Percentiles rank a stretch among this genome's conserved stretches.
Evolutionary conservation across 2,113 vertebrate species (phyloP).

Genomic region (Abramis brama): DNA sequence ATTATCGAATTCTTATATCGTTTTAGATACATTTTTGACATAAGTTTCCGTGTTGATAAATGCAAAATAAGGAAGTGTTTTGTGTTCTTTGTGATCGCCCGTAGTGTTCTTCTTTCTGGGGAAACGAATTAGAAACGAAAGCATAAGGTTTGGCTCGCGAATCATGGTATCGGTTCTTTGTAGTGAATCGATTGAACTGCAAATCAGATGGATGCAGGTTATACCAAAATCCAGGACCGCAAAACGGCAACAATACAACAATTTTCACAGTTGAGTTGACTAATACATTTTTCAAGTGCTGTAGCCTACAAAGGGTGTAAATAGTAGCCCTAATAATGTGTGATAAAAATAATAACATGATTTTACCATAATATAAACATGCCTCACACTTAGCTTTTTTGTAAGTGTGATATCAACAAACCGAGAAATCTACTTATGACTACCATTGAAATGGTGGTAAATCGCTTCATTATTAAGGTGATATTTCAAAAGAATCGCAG

Average conservation of each 20-base stretch:
- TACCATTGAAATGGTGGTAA: background rate
- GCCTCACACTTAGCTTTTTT: background rate
- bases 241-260: background rate
- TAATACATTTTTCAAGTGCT: background rate
- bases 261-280: background rate
- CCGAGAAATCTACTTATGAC: background rate
- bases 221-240: no score
- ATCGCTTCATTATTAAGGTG: background rate
- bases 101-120: background rate
- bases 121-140: constrained; percentile 1
- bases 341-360: background rate
- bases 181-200: background rate
- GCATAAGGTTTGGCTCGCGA: background rate
- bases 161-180: background rate
- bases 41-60: background rate
- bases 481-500: background rate
- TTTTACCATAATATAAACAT: background rate
- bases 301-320: background rate
- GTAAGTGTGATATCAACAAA: background rate
- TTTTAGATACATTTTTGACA: background rate
- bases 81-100: no score
- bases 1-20: background rate
- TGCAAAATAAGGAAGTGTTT: background rate
- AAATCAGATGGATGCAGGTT: no score
- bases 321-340: background rate